Conservation (phyloP, 1,140 invertebrate genomes). For the Dendrolimus punctatus region DNA sequence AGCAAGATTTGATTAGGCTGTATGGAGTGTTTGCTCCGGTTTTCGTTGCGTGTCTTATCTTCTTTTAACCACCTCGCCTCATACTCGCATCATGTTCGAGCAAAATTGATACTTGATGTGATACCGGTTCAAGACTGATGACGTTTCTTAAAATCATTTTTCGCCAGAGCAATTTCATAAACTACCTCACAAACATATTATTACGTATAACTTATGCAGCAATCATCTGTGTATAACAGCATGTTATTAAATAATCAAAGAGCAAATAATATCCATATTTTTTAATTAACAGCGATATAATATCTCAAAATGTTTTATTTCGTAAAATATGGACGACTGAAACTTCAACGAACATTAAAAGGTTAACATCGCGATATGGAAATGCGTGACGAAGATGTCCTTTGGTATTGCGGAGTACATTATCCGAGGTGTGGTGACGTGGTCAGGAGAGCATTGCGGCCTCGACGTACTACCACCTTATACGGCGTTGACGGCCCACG, state of each 20-base stretch:
- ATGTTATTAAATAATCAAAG: too few relatives aligned
- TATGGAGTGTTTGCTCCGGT: slow-evolving; percentile 40
- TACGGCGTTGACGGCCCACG: slow-evolving; percentile 45
- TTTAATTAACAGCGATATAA: too few relatives aligned
- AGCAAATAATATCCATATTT: too few relatives aligned
- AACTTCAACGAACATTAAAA: too few relatives aligned
- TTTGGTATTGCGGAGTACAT: too few relatives aligned
- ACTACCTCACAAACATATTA: background rate
- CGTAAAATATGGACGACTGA: too few relatives aligned
- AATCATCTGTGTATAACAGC: too few relatives aligned
- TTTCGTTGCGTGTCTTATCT: slow-evolving; percentile 49
- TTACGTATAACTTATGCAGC: too few relatives aligned
- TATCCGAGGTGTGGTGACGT: background rate
- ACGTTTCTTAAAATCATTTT: slow-evolving; percentile 4
- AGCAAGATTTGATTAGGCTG: slow-evolving; percentile 40
- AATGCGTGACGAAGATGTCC: background rate
- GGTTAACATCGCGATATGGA: background rate
- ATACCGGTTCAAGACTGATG: slow-evolving; percentile 22
- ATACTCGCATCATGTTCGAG: slow-evolving; percentile 27
- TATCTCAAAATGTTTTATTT: too few relatives aligned
- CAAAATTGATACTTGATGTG: slow-evolving; percentile 35
- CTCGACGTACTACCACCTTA: slow-evolving; percentile 40
- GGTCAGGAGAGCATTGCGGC: slow-evolving; percentile 23
- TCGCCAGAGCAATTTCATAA: slow-evolving; percentile 13
- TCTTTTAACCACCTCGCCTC: slow-evolving; percentile 11